Base-by-base conservation (phyloP, 2,113 vertebrate species). In the Himantopus leucocephalus region DNA sequence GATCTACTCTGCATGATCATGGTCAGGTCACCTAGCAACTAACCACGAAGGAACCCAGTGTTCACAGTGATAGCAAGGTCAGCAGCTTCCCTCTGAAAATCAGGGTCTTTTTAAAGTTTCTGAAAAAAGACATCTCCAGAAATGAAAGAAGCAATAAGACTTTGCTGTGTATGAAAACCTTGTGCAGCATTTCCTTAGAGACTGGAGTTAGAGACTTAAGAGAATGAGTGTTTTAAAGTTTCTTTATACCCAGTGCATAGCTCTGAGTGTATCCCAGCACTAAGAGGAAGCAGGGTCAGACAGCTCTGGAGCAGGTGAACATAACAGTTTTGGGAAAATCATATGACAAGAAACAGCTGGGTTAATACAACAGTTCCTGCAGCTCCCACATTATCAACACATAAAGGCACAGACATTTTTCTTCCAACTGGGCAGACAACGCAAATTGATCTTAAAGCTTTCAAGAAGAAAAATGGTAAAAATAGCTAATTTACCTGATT, bases 401-500 rank as follows among this genome's bases (percentile, higher is more conserved):
- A 60, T 72, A 67, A 58, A 56, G 45, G 32, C 39, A 63, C 45
- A 80, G 43, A 43, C 22, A 87, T 89, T 92, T 96, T 74, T 91
- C 76, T 96, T 85, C 60, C 24, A 94, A 10, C 27, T 9, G 19
- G 73, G 62, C 34, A 93, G 90, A 80, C 73, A 96, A 73, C 50
- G 93, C 85, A 96, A 96, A 97, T 94, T 96, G 86, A 94, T 97
- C 89, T 96, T 90, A 92, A 96, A 91, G 60, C 78, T 94, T 82
- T 90, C 92, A 94, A 72, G 95, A 97, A 97, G 95, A 98, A 97
- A 98, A 96, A 97, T 85, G 66, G 73, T 79, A 82, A 96, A 95
- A 96, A 95, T 56, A 96, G 88, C 83, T 96, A 97, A 97, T 98
- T 98, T 98, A 89, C 89, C 93, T 97, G 97, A 98, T 98, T 98